Conservation (phyloP, 2,888 invertebrate genomes). For the Lordiphosa fenestrarum region DNA sequence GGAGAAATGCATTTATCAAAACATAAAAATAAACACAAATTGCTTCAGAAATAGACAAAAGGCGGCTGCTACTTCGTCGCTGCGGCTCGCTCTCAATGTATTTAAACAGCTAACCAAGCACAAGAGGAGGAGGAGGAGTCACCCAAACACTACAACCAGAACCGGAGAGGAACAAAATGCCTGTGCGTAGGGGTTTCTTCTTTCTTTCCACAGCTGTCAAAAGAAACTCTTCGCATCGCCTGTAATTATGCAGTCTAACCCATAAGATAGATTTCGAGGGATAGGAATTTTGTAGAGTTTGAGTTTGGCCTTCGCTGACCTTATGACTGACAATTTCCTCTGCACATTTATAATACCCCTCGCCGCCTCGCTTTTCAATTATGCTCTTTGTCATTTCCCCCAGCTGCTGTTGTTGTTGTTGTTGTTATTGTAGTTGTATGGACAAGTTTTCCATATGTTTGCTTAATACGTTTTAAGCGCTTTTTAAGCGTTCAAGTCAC, state of each 20-base stretch:
- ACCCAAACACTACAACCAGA: slow-evolving; percentile 1
- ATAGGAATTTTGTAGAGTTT: slow-evolving; percentile 28
- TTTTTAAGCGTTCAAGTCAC: slow-evolving; percentile 77
- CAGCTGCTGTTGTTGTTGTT: too few relatives aligned
- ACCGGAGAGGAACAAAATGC: slow-evolving; percentile 32
- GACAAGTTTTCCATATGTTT: slow-evolving; percentile 72
- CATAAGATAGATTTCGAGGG: slow-evolving; percentile 32
- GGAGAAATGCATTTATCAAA: slow-evolving; percentile 72
- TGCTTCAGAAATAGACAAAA: slow-evolving; percentile 65
- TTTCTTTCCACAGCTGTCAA: slow-evolving; percentile 61
- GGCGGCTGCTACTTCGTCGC: slow-evolving; percentile 10
- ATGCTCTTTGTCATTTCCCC: slow-evolving; percentile 58
- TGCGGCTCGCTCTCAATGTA: slow-evolving; percentile 27
- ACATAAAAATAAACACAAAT: slow-evolving; percentile 76
- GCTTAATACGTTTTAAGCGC: slow-evolving; percentile 72
- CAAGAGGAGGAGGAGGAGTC: slow-evolving; percentile 10
- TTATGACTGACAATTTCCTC: slow-evolving; percentile 73
- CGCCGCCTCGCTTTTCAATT: slow-evolving; percentile 61
- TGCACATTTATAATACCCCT: slow-evolving; percentile 52
- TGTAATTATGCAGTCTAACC: slow-evolving; percentile 44
- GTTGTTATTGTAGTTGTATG: slow-evolving; percentile 21
- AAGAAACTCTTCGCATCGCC: slow-evolving; percentile 34
- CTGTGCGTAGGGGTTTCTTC: slow-evolving; percentile 64
- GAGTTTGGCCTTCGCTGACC: slow-evolving; percentile 52
- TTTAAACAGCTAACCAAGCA: slow-evolving; percentile 66